Evolutionary conservation across 92 coral and sea anemone species (phyloP).

Genomic region (Bergia sp.): DNA sequence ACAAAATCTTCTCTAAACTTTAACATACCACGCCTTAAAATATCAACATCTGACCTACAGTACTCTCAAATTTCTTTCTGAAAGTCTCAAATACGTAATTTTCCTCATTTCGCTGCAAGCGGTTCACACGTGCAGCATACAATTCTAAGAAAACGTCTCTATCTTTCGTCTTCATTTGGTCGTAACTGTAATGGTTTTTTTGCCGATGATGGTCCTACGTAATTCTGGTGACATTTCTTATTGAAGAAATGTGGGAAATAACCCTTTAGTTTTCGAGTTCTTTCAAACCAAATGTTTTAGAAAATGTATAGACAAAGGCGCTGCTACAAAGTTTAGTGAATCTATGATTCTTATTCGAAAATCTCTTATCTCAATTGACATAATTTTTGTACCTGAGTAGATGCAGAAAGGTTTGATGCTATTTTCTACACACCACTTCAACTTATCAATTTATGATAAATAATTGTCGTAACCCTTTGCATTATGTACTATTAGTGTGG

Average conservation of each 20-base stretch:
- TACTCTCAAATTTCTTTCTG: conserved; percentile 50
- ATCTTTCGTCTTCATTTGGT: conserved; percentile 45
- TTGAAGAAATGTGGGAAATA: conserved; percentile 62
- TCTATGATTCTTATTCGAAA: background rate
- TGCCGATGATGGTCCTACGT: conserved; percentile 52
- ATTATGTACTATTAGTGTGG: no score
- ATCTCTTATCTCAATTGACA: background rate
- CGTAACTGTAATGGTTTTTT: conserved; percentile 49
- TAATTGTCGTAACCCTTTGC: no score
- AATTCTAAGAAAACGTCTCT: conserved; percentile 39
- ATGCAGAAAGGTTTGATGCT: conserved; percentile 10
- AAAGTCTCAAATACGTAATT: conserved; percentile 52
- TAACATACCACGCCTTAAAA: background rate
- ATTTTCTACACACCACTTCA: background rate
- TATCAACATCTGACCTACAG: conserved; percentile 65
- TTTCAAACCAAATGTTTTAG: background rate
- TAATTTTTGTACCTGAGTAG: background rate
- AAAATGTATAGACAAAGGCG: background rate
- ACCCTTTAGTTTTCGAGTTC: conserved; percentile 7
- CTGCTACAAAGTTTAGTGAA: background rate
- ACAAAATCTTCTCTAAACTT: conserved; percentile 15
- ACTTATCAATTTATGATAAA: no score
- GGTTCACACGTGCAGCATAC: background rate
- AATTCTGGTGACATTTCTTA: conserved; percentile 34
- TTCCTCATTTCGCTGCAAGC: no score